phyloP scores from a whole-genome alignment of 2,888 invertebrate species.

The Calameuta pallipes region DNA sequence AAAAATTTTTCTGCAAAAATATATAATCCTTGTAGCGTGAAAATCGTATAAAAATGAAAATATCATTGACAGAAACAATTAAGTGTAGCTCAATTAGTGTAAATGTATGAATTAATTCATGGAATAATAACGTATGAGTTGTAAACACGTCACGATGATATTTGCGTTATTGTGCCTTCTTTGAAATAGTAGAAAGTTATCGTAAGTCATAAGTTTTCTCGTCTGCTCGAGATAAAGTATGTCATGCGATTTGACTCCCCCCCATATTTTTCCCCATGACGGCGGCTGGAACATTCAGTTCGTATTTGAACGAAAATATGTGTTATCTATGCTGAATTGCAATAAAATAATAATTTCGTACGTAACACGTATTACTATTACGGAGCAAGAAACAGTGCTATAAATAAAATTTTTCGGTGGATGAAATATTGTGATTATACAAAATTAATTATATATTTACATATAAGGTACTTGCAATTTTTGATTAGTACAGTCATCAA shows the following conservation, averaged over 20 bases:
- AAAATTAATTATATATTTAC: background rate
- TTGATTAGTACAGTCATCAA: background rate
- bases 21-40: too few relatives aligned
- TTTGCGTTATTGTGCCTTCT: background rate
- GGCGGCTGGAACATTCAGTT: slow-evolving; percentile 7
- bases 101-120: too few relatives aligned
- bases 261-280: background rate
- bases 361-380: background rate
- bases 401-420: background rate
- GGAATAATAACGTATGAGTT: too few relatives aligned
- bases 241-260: background rate
- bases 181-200: slow-evolving; percentile 9
- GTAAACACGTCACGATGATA: too few relatives aligned
- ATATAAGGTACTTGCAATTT: background rate
- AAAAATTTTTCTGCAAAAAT: too few relatives aligned
- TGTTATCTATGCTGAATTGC: background rate
- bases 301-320: background rate
- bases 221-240: slow-evolving; percentile 17
- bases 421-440: background rate
- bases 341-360: background rate
- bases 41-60: too few relatives aligned
- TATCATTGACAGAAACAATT: too few relatives aligned
- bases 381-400: too few relatives aligned
- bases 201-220: slow-evolving; percentile 14
- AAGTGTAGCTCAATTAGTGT: too few relatives aligned